Base-by-base conservation (phyloP, 2,797 vertebrate species). In the Gobio occitaniae region DNA sequence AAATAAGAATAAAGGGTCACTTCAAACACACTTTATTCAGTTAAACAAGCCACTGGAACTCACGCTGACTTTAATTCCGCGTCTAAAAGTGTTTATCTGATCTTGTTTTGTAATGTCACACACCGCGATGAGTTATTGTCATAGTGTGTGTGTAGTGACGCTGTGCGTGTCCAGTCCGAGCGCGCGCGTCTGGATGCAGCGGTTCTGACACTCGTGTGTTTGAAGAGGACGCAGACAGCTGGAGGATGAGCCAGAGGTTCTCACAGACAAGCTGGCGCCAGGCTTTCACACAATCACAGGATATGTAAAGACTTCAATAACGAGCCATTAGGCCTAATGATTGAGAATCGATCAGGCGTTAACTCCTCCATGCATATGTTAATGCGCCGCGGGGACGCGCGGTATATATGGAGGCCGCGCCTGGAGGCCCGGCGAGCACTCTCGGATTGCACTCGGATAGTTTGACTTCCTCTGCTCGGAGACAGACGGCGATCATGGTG, bases 281-380 rank as follows among this genome's bases (percentile, higher is more conserved):
- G 91, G 88, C 90, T 90, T 94, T 94, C 94, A 92, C 95, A 95
- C 94, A 90, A 91, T 94, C 93, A 94, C 93, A 94, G 94, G 94
- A 95, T 93, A 93, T 94, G 93, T 94, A 92, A 94, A 94, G 93
- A 93, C 93, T 93, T 94, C 93, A 95, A 91, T 95, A 95, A 95
- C 91, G 94, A 95, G 92, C 93, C 91, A 95, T 95, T 95, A 95
- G 93, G 87, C 87, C 91, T 93, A 94, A 95, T 96, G 94, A 94
- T 92, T 81, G 89, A 91, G 85, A 91, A 93, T 94, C 92, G 93
- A 95, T 94, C 93, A 88, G 92, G 91, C 91, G 91, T 93, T 94
- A 94, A 94, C 92, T 90, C 79, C 59, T 32, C 88, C 88, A 90
- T 93, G 88, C 93, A 95, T 91, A 94, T 96, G 95, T 89, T 93